Base-by-base conservation (phyloP, 2,888 invertebrate species). In the Drosophila prolongata region DNA sequence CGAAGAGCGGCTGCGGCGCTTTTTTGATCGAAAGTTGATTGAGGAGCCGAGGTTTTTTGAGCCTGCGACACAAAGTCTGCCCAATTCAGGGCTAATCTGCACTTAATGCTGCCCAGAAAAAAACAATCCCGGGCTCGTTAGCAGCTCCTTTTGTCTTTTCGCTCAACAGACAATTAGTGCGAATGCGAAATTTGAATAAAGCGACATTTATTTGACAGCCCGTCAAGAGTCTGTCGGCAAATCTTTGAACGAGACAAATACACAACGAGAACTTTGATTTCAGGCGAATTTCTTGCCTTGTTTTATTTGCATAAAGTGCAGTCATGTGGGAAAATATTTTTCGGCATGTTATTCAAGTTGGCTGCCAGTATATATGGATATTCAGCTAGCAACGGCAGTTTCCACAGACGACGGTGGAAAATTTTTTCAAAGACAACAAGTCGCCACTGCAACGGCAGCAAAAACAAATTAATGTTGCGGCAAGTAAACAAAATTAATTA, bases 181-280 rank as follows among this genome's bases (percentile, higher is more conserved):
- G 87, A 77, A 83, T 75, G 78, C 74, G 89, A 89, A 90, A 89
- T 89, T 83, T 87, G 90, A 89, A 90, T 89, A 90, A 88, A 89
- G 89, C 90, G 90, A 89, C 89, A 87, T 88, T 89, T 88, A 88
- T 90, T 90, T 90, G 89, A 90, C 90, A 83, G 76, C 62, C 81
- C 87, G 84, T 88, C 89, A 89, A 86, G 87, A 76, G 81, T 79
- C 76, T 86, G 87, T 76, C 89, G 87, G 89, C 87, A 79, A 80
- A 84, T 78, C 77, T 78, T 87, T 80, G 79, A 78, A 80, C 61
- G 72, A 75, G 56, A 58, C 70, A 71, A 44, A 52, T 43, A 47
- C 37, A 52, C 58, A 49, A 52, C 58, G 50, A 52, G 57, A 58
- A 59, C 78, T 72, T 80, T 79, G 80, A 83, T 88, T 88, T 88